Conservation (phyloP, 2,113 vertebrate genomes). For the Datnioides undecimradiatus region DNA sequence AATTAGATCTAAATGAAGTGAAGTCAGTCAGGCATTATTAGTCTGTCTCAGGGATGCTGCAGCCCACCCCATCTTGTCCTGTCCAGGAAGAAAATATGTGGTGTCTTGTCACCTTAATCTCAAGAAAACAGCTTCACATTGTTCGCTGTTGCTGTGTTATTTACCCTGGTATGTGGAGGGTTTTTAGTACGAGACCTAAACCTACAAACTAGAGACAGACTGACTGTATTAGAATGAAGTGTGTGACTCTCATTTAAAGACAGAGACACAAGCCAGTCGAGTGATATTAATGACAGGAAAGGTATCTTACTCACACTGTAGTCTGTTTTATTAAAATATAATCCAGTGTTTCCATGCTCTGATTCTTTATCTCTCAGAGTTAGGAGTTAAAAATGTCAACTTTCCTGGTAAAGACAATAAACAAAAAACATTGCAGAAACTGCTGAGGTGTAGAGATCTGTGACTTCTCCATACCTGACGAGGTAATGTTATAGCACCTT, state of each 20-base stretch:
- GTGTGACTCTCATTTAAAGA: slow-evolving; percentile 1
- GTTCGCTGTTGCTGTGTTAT: slow-evolving; percentile 53
- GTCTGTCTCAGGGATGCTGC: slow-evolving; percentile 16
- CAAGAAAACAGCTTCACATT: slow-evolving; percentile 48
- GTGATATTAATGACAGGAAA: slow-evolving; percentile 2
- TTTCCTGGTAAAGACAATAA: neutral
- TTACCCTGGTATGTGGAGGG: slow-evolving; percentile 55
- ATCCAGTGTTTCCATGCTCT: neutral
- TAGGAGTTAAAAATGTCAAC: neutral
- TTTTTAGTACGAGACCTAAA: slow-evolving; percentile 3
- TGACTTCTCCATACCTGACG: neutral
- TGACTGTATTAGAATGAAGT: neutral
- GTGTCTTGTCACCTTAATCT: slow-evolving; percentile 52
- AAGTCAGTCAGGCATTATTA: neutral
- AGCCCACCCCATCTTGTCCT: neutral
- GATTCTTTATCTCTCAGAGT: neutral
- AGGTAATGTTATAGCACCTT: neutral
- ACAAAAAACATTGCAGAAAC: slow-evolving; percentile 25
- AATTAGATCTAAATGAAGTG: neutral
- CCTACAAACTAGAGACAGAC: slow-evolving; percentile 30
- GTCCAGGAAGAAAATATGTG: slow-evolving; percentile 26
- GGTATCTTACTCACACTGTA: neutral
- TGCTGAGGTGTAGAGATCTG: slow-evolving; percentile 20
- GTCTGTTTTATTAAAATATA: slow-evolving; percentile 5
- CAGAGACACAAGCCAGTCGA: neutral